These are phyloP conservation scores for Cygnus buccinator DNA, from an alignment of 2,113 vertebrate genomes.

Conservation along the genomic window DNA sequence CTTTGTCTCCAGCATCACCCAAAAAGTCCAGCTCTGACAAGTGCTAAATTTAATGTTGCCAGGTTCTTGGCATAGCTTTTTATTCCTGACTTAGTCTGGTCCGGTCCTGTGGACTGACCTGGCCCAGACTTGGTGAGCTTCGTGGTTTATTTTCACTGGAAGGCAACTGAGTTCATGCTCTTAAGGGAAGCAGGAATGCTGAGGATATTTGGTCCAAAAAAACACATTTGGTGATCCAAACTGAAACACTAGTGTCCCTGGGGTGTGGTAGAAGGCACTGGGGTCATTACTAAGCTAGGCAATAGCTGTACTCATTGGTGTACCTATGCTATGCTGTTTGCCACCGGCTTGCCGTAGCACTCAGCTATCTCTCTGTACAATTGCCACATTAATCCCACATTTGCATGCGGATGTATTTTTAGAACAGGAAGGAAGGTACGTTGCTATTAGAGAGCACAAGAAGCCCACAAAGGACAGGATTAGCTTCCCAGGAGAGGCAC, in stretches of 20 bases:
- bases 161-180: background rate
- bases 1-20: background rate
- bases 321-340: background rate
- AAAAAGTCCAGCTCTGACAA: background rate
- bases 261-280: background rate
- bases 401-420: background rate
- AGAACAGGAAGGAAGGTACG: background rate
- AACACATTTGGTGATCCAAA: background rate
- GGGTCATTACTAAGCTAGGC: background rate
- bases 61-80: background rate
- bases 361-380: background rate
- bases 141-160: fast-evolving
- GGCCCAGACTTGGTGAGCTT: fast-evolving
- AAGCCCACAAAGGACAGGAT: background rate
- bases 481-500: background rate
- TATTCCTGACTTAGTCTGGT: too few species aligned
- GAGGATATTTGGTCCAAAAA: background rate
- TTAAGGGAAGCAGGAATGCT: background rate
- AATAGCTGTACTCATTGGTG: too few species aligned
- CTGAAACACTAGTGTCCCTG: too few species aligned
- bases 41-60: background rate
- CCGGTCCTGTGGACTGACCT: fast-evolving
- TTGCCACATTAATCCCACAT: fast-evolving
- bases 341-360: too few species aligned
- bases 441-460: background rate